Evolutionary conservation across 2,113 vertebrate species (phyloP).

Genomic region (Dascyllus trimaculatus): DNA sequence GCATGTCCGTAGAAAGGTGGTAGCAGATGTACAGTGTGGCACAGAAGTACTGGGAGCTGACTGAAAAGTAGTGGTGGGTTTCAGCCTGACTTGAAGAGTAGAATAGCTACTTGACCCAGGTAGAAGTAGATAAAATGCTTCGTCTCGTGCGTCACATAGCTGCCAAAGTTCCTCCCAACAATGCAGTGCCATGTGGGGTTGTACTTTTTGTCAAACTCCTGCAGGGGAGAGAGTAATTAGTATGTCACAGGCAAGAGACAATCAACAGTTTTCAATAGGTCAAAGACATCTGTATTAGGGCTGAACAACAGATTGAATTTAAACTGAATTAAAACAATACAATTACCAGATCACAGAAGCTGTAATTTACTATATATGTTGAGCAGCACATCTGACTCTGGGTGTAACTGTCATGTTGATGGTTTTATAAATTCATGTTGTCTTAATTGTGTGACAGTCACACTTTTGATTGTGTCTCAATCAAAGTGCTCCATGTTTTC

Average conservation of each 20-base stretch:
- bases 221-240: slow-evolving; percentile 16
- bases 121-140: slow-evolving; percentile 99
- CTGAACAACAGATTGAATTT: too few relatives aligned
- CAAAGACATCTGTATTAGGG: too few relatives aligned
- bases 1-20: slow-evolving; percentile 52
- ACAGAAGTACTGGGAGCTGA: slow-evolving; percentile 37
- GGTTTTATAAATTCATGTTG: too few relatives aligned
- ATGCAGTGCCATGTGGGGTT: slow-evolving; percentile 99
- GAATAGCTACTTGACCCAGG: slow-evolving; percentile 98
- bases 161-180: slow-evolving; percentile 99
- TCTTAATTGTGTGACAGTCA: too few relatives aligned
- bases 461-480: too few relatives aligned
- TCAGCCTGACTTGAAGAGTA: slow-evolving; percentile 98
- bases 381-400: too few relatives aligned
- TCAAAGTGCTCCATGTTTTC: too few relatives aligned
- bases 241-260: neutral
- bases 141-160: slow-evolving; percentile 98
- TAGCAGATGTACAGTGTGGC: slow-evolving; percentile 45
- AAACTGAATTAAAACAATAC: too few relatives aligned
- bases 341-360: too few relatives aligned
- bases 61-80: slow-evolving; percentile 44
- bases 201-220: slow-evolving; percentile 99
- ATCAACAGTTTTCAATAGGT: too few relatives aligned
- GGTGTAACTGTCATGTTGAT: too few relatives aligned
- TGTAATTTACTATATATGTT: too few relatives aligned